Evolutionary conservation across 2,113 vertebrate genomes (phyloP), one percentile per base, ranked within the genome.

Genomic region (Hydrochoerus hydrochaeris): DNA sequence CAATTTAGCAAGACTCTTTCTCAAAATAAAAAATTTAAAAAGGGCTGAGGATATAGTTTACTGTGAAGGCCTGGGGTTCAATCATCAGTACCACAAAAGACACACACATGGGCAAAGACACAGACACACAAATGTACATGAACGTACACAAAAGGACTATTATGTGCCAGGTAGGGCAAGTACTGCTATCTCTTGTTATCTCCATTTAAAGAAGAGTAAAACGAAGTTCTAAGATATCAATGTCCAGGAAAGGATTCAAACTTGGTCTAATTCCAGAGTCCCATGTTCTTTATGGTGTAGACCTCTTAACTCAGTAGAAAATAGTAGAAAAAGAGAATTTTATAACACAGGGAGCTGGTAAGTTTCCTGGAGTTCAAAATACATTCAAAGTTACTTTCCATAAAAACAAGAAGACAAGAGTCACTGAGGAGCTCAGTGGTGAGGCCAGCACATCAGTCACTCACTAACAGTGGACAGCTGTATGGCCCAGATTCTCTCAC

Each of bases 331-430:
- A 44, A 62, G 14, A 44, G 10, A 2, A 69, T 24, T 62, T 73
- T 24, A 67, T 28, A 82, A 54, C 5, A 93, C 82, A 93, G 54
- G 73, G 62, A 95, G 12, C 67, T 83, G 38, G 63, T 60, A 85
- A 92, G 80, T 80, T 67, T 60, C 54, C 38, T 96, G 75, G 44
- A 82, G 57, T 63, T 88, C 71, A 62, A 91, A 93, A 32, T 35
- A 63, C 89, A 38, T 82, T 46, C 8, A 63, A 69, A 75, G 30
- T 69, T 85, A 26, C 14, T 90, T 91, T 83, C 88, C 84, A 95
- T 41, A 84, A 87, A 89, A 89, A 69, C 12, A 75, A 80, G 58
- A 75, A 80, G 58, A 46, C 35, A 65, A 85, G 44, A 87, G 81
- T 35, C 35, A 63, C 62, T 54, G 16, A 75, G n/a, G 28, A 46